These are phyloP conservation scores for Trogon melanurus DNA, from an alignment of 2,113 vertebrate genomes.

Conservation along the genomic window DNA sequence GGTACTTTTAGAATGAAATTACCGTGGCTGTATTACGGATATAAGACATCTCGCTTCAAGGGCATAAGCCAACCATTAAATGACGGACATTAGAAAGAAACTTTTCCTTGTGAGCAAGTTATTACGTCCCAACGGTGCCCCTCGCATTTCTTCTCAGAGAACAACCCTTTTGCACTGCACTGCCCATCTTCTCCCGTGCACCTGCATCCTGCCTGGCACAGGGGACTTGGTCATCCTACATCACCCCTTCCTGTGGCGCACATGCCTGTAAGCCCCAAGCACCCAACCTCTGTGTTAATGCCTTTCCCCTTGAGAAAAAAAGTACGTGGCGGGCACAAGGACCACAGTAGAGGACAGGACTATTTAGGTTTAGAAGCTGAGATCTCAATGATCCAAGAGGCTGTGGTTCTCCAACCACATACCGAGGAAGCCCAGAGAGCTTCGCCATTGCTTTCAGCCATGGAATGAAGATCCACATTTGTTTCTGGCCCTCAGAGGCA, in stretches of 20 bases:
- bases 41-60: constrained; percentile 25
- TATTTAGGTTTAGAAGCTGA: not conserved
- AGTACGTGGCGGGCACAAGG: not conserved
- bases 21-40: not conserved
- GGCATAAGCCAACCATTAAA: constrained; percentile 52
- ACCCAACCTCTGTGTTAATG: accelerated
- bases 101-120: not conserved
- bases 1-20: constrained; percentile 44
- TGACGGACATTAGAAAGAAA: constrained; percentile 19
- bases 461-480: not conserved
- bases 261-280: accelerated
- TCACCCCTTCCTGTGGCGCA: not conserved
- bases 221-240: not conserved
- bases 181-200: not conserved
- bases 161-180: accelerated
- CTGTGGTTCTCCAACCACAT: not conserved
- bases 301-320: not conserved
- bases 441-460: not conserved
- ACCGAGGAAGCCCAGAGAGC: not conserved
- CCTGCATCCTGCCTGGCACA: accelerated
- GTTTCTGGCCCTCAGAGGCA: not conserved
- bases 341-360: accelerated
- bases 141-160: not conserved
- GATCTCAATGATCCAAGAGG: not conserved
- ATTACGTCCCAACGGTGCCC: accelerated